A percentile compares a stretch with the other conserved stretches of the same genome.
phyloP scores from a whole-genome alignment of 2,113 vertebrate genomes.

The Peromyscus maniculatus region DNA sequence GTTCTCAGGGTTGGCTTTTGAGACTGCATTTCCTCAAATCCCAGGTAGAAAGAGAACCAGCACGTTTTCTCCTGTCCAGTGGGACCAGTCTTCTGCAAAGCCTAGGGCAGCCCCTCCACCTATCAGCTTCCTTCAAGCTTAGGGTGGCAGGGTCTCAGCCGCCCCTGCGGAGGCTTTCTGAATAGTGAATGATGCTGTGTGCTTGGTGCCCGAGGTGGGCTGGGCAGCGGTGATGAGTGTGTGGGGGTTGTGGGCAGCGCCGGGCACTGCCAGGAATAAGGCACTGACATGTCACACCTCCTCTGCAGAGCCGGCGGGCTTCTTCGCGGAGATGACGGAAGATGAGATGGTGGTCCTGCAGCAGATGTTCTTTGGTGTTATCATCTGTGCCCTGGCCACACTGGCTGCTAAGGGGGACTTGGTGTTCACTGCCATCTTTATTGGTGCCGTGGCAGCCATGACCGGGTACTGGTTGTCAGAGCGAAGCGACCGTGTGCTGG shows the following conservation, averaged over 20 bases:
- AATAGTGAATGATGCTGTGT: background rate
- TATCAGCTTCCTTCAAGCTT: background rate
- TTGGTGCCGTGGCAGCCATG: conserved; percentile 97
- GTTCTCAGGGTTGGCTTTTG: background rate
- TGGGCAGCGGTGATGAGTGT: background rate
- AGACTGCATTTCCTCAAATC: background rate
- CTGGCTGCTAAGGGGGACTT: conserved; percentile 98
- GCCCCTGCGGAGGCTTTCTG: background rate
- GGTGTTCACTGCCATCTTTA: conserved; percentile 99
- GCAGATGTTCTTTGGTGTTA: conserved; percentile 99
- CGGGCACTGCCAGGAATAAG: background rate
- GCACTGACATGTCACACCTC: background rate
- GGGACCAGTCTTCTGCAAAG: background rate
- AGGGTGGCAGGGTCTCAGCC: background rate
- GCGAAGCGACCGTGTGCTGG: conserved; percentile 95
- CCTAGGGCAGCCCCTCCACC: background rate
- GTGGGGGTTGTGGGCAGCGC: background rate
- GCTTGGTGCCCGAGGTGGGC: background rate
- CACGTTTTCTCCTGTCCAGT: background rate
- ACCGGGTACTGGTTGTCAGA: conserved; percentile 98
- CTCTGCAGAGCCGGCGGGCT: conserved; percentile 91
- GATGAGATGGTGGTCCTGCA: conserved; percentile 98
- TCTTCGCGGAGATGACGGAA: conserved; percentile 97
- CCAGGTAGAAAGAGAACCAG: background rate
- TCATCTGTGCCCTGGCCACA: conserved; percentile 97